Evolutionary conservation across 2,888 invertebrate species (phyloP).

Genomic region (Eilema depressum): DNA sequence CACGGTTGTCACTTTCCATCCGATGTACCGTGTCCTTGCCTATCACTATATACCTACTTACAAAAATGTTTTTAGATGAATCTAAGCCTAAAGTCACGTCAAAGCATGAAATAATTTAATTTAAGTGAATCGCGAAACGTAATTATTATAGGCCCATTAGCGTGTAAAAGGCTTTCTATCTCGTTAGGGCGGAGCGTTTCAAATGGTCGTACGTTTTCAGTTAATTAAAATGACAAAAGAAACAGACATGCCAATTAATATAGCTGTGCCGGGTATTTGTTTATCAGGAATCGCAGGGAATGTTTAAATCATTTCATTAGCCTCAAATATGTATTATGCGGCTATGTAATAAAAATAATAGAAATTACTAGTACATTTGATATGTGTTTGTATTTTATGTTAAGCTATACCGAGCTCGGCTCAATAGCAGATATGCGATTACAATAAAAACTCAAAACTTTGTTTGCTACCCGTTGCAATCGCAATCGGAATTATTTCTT

Average conservation of each 20-base stretch:
- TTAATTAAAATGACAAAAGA: conserved; percentile 2
- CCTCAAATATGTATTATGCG: no score
- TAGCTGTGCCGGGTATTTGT: background rate
- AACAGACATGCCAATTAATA: conserved; percentile 1
- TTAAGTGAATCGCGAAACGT: background rate
- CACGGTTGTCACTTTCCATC: no score
- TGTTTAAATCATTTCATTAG: background rate
- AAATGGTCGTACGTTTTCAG: conserved; percentile 2
- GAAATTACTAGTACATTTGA: no score
- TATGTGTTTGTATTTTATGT: background rate
- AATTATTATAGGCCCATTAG: conserved; percentile 2
- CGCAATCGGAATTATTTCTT: no score
- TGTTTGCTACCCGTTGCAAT: no score
- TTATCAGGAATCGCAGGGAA: background rate
- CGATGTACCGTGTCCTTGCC: no score
- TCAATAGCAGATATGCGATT: no score
- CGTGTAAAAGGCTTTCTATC: background rate
- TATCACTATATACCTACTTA: background rate
- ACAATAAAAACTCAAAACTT: no score
- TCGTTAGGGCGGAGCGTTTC: background rate
- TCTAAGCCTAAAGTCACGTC: background rate
- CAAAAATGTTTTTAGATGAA: background rate
- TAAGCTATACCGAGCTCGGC: background rate
- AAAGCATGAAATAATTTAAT: background rate
- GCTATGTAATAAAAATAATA: no score